Base-by-base conservation (phyloP, 2,888 invertebrate genomes). In the Seira musarum region DNA sequence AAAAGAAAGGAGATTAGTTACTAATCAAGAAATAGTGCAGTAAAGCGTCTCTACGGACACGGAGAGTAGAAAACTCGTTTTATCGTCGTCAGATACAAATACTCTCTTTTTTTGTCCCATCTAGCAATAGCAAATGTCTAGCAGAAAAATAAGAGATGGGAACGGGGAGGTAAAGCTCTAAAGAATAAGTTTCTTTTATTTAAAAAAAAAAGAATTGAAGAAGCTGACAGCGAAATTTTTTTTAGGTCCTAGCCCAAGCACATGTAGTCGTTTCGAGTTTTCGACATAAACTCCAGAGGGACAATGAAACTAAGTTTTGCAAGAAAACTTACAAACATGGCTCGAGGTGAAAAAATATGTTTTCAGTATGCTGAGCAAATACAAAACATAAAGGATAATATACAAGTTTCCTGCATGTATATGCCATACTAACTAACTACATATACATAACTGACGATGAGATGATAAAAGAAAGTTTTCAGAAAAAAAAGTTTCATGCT, bases 11-110 rank as follows among this genome's bases (percentile, higher is more conserved):
- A 80, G 80, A 80, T 80, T 80, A 80, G 80, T 80, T 75, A 80
- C 71, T 80, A 80, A 80, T 80, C 80, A 80, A 80, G 80, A 80
- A 80, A 80, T 80, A 80, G 66, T 80, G 80, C 65, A 80, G 75
- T 71, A 57, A 80, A 80, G 75, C 75, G 80, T 80, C 80, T 70
- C 61, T 71, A 35, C 24, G 67, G 69, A 72, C 69, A 60, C 8
- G 8, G 30, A n/a, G n/a, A n/a, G 40, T 66, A 40, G 30, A 53
- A 53, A 53, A 13, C 53, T 53, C 53, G 53, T 53, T 53, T 53
- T 53, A 53, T 30, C 30, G 30, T 30, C 30, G 30, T 30, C 53
- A 53, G 53, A 53, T 8, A 53, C 53, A 53, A 30, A 53, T 40
- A 53, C 13, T 8, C 53, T 53, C 30, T 30, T 30, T 5, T 53